Percentiles rank a stretch among this genome's conserved stretches.
These are phyloP conservation scores for Prunella fulvescens DNA, from an alignment of 2,113 vertebrate species.

Conservation along the genomic window DNA sequence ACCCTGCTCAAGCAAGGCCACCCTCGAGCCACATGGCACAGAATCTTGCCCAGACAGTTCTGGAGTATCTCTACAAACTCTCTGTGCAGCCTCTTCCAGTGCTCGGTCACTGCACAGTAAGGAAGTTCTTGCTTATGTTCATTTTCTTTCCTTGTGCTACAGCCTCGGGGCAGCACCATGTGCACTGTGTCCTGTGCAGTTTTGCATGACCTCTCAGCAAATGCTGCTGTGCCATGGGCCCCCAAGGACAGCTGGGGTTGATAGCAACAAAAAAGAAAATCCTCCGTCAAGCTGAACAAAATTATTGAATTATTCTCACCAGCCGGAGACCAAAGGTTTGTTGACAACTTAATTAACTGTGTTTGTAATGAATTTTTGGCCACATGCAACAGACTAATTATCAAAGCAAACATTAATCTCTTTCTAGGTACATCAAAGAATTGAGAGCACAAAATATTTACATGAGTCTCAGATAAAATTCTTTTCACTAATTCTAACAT, in stretches of 20 bases:
- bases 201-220: neutral
- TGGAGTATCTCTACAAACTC: neutral
- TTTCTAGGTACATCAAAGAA: slow-evolving; percentile 33
- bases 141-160: neutral
- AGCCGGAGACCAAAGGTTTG: slow-evolving; percentile 4
- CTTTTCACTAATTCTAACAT: slow-evolving; percentile 66
- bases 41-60: neutral
- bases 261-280: slow-evolving; percentile 20
- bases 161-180: fast-evolving
- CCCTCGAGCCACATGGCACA: too few relatives aligned
- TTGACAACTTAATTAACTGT: slow-evolving; percentile 34
- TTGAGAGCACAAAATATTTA: slow-evolving; percentile 41
- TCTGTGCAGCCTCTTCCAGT: neutral
- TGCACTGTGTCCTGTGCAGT: fast-evolving
- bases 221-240: fast-evolving
- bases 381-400: slow-evolving; percentile 30
- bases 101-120: neutral
- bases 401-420: slow-evolving; percentile 34
- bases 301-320: slow-evolving; percentile 4
- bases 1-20: neutral
- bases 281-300: neutral
- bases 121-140: neutral
- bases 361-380: slow-evolving; percentile 41
- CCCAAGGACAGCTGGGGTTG: neutral
- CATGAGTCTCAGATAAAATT: slow-evolving; percentile 55